phyloP scores from a whole-genome alignment of 92 coral and sea anemone genomes.

The Zoanthus sociatus region DNA sequence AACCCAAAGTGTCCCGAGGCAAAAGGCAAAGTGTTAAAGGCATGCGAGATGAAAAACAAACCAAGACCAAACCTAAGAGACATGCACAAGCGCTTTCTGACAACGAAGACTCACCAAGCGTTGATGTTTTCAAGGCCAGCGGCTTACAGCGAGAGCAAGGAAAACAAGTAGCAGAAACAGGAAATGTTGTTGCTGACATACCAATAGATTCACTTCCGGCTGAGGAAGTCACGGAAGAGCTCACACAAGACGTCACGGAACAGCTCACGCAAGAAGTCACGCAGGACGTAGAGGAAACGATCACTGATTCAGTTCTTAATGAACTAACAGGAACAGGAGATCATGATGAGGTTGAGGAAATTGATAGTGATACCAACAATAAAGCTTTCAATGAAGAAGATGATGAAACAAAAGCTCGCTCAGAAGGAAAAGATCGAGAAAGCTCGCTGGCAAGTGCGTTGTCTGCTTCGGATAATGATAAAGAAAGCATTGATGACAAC shows the following conservation, averaged over 20 bases:
- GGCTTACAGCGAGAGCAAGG: constrained; percentile 72
- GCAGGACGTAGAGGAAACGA: neutral
- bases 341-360: constrained; percentile 26
- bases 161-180: constrained; percentile 54
- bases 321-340: constrained; percentile 44
- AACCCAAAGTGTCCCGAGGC: constrained; percentile 22
- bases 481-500: neutral
- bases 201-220: constrained; percentile 62
- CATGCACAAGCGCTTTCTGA: neutral
- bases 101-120: constrained; percentile 39
- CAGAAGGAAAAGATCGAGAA: neutral
- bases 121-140: constrained; percentile 63
- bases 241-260: neutral
- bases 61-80: constrained; percentile 4
- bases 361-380: constrained; percentile 11
- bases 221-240: constrained; percentile 62
- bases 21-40: neutral
- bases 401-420: constrained; percentile 2
- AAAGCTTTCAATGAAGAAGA: constrained; percentile 6
- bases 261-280: constrained; percentile 51
- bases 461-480: neutral
- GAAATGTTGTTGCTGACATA: constrained; percentile 39
- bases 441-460: neutral
- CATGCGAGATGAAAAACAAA: neutral
- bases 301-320: constrained; percentile 4